Evolutionary conservation across 2,888 invertebrate species (phyloP).

Genomic region (Hirtodrosophila alboralis): DNA sequence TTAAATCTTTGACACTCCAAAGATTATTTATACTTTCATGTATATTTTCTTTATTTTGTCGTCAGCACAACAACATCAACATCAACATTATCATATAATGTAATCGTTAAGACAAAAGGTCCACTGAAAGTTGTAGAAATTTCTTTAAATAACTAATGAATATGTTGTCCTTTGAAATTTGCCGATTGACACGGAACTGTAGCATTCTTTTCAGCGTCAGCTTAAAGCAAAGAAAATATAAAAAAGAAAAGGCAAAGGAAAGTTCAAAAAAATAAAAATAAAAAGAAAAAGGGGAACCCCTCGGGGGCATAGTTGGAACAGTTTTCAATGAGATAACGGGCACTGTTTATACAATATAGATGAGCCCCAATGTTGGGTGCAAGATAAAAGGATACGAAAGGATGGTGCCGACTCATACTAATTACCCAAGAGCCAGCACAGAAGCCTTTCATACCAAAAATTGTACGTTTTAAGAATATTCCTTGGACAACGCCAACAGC

Average conservation of each 20-base stretch:
- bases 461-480: background rate
- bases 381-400: slow-evolving; percentile 31
- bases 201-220: slow-evolving; percentile 47
- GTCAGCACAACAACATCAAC: slow-evolving; percentile 9
- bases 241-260: slow-evolving; percentile 20
- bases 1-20: too few relatives aligned
- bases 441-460: background rate
- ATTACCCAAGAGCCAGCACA: slow-evolving; percentile 36
- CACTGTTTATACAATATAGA: slow-evolving; percentile 74
- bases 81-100: slow-evolving; percentile 25
- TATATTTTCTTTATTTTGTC: too few relatives aligned
- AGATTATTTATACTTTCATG: too few relatives aligned
- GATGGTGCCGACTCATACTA: slow-evolving; percentile 31
- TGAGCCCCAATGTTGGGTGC: slow-evolving; percentile 56
- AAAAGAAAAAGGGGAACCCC: slow-evolving; percentile 1
- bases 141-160: slow-evolving; percentile 75
- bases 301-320: slow-evolving; percentile 14
- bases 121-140: slow-evolving; percentile 39
- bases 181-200: slow-evolving; percentile 54
- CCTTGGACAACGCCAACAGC: slow-evolving; percentile 39
- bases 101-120: slow-evolving; percentile 44
- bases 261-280: slow-evolving; percentile 8
- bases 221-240: slow-evolving; percentile 55
- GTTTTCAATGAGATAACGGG: slow-evolving; percentile 59
- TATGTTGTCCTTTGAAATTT: slow-evolving; percentile 65